Evolutionary conservation across 2,888 invertebrate species (phyloP).

Genomic region (Lasius platythorax): DNA sequence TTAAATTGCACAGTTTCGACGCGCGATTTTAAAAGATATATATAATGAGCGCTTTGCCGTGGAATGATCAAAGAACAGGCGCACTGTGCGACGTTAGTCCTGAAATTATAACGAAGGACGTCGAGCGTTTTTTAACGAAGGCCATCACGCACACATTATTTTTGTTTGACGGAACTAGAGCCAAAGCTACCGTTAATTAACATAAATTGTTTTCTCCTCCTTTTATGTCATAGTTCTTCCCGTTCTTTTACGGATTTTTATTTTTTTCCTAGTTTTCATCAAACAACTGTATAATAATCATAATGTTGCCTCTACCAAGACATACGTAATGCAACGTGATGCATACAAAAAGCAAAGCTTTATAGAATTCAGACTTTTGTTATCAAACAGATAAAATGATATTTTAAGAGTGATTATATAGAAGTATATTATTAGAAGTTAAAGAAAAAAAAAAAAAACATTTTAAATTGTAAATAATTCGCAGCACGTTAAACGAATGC

Average conservation of each 20-base stretch:
- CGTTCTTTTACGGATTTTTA: slow-evolving; percentile 27
- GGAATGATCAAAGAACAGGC: slow-evolving; percentile 69
- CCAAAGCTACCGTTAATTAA: slow-evolving; percentile 82
- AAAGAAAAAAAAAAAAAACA: background rate
- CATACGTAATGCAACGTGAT: background rate
- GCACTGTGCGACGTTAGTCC: slow-evolving; percentile 56
- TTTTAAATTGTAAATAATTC: background rate
- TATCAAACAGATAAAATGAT: background rate
- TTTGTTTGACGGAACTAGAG: slow-evolving; percentile 69
- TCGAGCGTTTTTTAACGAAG: slow-evolving; percentile 64
- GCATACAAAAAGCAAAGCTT: background rate
- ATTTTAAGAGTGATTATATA: background rate
- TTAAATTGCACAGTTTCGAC: slow-evolving; percentile 46
- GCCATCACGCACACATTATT: slow-evolving; percentile 57
- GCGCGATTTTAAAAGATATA: slow-evolving; percentile 46
- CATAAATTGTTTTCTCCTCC: slow-evolving; percentile 79
- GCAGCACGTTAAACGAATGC: background rate
- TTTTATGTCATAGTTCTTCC: slow-evolving; percentile 66
- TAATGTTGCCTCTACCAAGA: slow-evolving; percentile 7
- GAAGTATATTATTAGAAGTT: background rate
- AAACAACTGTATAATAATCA: slow-evolving; percentile 38
- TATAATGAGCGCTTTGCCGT: slow-evolving; percentile 60
- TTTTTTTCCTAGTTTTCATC: slow-evolving; percentile 34
- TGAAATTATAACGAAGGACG: slow-evolving; percentile 64
- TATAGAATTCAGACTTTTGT: background rate